phyloP scores from a whole-genome alignment of 2,113 vertebrate species.

The Brachirus orientalis region DNA sequence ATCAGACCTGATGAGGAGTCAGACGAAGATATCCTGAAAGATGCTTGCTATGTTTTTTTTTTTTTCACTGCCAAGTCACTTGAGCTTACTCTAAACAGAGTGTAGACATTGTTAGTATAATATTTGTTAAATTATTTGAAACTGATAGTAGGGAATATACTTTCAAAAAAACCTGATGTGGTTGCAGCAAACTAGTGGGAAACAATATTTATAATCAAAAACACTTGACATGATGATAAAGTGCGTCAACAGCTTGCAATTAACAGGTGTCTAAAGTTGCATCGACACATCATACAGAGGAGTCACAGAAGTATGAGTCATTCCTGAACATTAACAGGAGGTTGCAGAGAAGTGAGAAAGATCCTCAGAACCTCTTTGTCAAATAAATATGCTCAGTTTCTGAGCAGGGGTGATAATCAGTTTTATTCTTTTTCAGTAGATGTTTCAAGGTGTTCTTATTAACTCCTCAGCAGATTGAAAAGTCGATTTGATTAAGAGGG shows the following conservation, averaged over 20 bases:
- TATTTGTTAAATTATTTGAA: not conserved
- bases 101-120: not conserved
- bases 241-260: not conserved
- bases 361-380: no score
- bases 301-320: constrained; percentile 16
- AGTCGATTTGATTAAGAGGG: no score
- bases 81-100: not conserved
- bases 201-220: not conserved
- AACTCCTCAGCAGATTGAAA: no score
- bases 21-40: constrained; percentile 93
- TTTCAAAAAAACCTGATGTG: not conserved
- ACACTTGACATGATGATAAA: not conserved
- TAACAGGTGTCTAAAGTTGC: constrained; percentile 1
- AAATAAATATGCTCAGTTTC: no score
- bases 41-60: not conserved
- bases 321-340: not conserved
- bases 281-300: not conserved
- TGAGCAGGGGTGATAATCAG: no score
- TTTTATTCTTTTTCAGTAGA: no score
- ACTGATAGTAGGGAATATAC: not conserved
- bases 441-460: no score
- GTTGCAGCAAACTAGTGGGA: not conserved
- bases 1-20: constrained; percentile 92
- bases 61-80: not conserved
- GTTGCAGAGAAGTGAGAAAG: not conserved